phyloP scores from a whole-genome alignment of 1,140 invertebrate genomes.

The Diplogasteroides magnus region DNA sequence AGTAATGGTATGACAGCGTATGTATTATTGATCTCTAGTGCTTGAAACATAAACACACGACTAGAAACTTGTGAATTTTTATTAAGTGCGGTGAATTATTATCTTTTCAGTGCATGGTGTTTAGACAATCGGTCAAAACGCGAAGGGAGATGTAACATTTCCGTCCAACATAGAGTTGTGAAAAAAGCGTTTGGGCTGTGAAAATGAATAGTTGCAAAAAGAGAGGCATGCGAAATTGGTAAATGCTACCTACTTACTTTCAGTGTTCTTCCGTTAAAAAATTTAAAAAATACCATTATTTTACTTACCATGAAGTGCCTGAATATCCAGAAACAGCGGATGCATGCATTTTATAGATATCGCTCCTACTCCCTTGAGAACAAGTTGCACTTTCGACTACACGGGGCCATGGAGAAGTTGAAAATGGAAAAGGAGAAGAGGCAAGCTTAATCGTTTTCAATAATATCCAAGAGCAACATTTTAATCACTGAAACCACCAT shows the following conservation, averaged over 20 bases:
- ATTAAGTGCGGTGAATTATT: too few species aligned
- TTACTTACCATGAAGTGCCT: not conserved
- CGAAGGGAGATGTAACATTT: not conserved
- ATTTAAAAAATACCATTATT: not conserved
- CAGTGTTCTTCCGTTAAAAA: not conserved
- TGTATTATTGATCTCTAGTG: too few species aligned
- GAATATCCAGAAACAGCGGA: not conserved
- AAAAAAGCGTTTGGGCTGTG: too few species aligned
- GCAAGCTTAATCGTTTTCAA: too few species aligned
- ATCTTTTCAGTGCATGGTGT: too few species aligned
- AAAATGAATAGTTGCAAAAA: too few species aligned
- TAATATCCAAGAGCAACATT: too few species aligned
- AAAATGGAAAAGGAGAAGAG: not conserved
- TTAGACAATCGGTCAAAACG: too few species aligned
- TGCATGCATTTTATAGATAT: not conserved
- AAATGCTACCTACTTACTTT: slow-evolving; percentile 1
- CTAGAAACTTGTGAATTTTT: too few species aligned
- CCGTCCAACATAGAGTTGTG: not conserved
- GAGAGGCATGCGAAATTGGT: too few species aligned
- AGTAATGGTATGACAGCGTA: not conserved
- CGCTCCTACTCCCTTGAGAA: slow-evolving; percentile 74
- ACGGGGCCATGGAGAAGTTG: slow-evolving; percentile 64
- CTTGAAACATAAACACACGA: too few species aligned
- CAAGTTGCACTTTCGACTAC: slow-evolving; percentile 82
- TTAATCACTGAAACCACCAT: too few species aligned